These are phyloP conservation scores for Notoglanidium macrostoma DNA, from an alignment of 2,797 vertebrate species.

Conservation along the genomic window DNA sequence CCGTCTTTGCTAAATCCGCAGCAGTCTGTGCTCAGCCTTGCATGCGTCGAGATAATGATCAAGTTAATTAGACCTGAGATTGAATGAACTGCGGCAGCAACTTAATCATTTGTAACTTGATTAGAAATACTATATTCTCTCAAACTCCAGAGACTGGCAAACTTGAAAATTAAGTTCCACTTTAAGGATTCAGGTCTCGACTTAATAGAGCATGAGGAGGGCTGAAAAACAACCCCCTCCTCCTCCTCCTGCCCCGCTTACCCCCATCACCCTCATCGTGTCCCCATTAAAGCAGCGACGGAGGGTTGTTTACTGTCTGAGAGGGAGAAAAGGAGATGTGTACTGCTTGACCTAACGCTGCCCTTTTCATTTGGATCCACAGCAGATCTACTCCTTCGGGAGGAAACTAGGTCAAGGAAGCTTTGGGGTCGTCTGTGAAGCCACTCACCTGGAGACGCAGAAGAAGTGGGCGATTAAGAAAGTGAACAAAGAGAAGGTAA, in stretches of 20 bases:
- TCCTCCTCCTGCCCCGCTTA: conserved; percentile 28
- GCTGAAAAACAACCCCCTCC: conserved; percentile 58
- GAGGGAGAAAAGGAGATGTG: conserved; percentile 48
- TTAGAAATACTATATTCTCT: conserved; percentile 80
- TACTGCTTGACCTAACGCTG: conserved; percentile 59
- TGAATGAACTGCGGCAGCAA: conserved; percentile 80
- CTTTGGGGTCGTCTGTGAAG: conserved; percentile 85
- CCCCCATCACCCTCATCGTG: conserved; percentile 49
- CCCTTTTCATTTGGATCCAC: conserved; percentile 57
- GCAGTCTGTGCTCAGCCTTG: conserved; percentile 79
- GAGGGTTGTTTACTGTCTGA: conserved; percentile 56
- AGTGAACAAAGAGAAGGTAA: conserved; percentile 83
- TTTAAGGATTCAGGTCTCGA: conserved; percentile 66
- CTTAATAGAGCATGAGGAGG: conserved; percentile 60
- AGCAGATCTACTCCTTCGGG: conserved; percentile 83
- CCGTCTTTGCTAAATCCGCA: conserved; percentile 73
- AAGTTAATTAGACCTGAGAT: conserved; percentile 84
- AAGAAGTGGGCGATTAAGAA: conserved; percentile 84
- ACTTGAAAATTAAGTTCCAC: conserved; percentile 69
- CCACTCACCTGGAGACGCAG: conserved; percentile 75
- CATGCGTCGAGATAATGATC: conserved; percentile 81
- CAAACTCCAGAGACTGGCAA: conserved; percentile 70
- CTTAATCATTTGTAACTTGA: conserved; percentile 84
- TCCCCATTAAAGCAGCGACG: conserved; percentile 51
- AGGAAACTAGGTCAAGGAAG: conserved; percentile 82